phyloP scores from a whole-genome alignment of 2,113 vertebrate genomes.

The Oceanites oceanicus region DNA sequence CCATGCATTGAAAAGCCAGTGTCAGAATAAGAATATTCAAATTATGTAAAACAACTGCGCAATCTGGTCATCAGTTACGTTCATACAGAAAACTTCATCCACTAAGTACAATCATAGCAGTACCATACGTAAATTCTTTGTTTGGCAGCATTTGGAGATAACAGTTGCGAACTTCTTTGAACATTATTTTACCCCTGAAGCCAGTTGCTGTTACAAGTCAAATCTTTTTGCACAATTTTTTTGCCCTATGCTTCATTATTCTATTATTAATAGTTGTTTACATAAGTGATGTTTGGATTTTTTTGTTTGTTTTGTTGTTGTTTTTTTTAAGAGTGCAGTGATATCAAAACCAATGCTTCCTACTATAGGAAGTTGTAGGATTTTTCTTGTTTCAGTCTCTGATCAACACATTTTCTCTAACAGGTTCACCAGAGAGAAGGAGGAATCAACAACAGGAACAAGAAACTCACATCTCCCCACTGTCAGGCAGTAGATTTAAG shows the following conservation, averaged over 20 bases:
- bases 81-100: neutral
- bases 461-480: neutral
- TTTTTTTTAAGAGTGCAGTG: neutral
- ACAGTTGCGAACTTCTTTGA: neutral
- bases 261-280: neutral
- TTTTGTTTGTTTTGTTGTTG: no score
- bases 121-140: neutral
- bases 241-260: neutral
- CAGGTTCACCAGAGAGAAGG: neutral
- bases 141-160: neutral
- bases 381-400: neutral
- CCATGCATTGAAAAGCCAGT: neutral
- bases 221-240: neutral
- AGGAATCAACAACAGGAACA: neutral
- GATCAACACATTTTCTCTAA: neutral
- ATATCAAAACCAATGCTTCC: neutral
- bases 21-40: neutral
- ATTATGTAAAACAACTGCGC: accelerated
- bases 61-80: neutral
- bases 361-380: neutral
- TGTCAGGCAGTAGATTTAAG: neutral
- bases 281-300: neutral
- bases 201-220: neutral
- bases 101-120: neutral
- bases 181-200: neutral